Evolutionary conservation across 2,797 vertebrate genomes (phyloP), one percentile per base, ranked within the genome.

Genomic region (Leucoraja ocellata): DNA sequence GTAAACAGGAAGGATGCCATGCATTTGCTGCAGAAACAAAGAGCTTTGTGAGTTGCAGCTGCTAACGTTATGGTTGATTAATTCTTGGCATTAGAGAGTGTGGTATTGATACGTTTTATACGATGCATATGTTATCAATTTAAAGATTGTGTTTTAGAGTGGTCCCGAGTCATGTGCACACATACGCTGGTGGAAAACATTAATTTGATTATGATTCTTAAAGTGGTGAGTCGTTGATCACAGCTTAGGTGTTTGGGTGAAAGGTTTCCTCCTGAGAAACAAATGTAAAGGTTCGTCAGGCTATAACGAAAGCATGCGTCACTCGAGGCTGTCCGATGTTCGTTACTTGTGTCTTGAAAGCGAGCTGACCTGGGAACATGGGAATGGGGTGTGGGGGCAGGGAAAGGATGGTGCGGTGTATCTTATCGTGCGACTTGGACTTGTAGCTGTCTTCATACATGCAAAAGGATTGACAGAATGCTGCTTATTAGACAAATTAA

Each of bases 1-100:
- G 90, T 92, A 92, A 92, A 92, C 90, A 92, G 39, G 39, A 92
- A 46, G 39, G 90, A 92, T 92, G 90, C 68, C 71, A 91, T 91
- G 90, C 90, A 76, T 74, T 76, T 92, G 39, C 90, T 92, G 90
- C 71, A 92, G 90, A 92, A 92, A 76, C 39, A 84, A 83, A 54
- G 61, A 88, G 90, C 90, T 54, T 65, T 91, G 86, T 65, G 61
- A 32, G 65, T 39, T 91, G 86, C 65, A 71, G 90, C 73, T 92
- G 73, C 10, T 25, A 92, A 76, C 25, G 25, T 92, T 28, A 73
- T 71, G 46, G 71, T 92, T 76, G 90, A 74, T 14, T 73, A 36
- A 28, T 76, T 91, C 88, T 91, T 76, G 71, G 90, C 90, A 92
- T 76, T 92, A 23, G 39, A 46, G 71, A 6, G 23, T 54, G n/a